These are phyloP conservation scores for Cheilosia vernalis DNA, from an alignment of 2,888 invertebrate species.

Conservation along the genomic window DNA sequence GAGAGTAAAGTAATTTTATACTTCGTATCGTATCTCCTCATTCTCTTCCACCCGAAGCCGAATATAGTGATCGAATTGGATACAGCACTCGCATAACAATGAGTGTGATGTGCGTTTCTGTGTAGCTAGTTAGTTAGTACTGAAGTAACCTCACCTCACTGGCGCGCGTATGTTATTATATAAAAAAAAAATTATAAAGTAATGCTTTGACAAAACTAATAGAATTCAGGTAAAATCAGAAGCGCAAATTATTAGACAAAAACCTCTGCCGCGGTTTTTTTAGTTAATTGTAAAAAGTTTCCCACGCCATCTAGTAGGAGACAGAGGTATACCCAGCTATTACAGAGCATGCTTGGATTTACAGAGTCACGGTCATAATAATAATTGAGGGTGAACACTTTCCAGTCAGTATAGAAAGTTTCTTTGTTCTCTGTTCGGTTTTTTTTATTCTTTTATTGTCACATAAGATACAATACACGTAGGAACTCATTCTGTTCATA, in stretches of 20 bases:
- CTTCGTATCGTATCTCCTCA: neutral
- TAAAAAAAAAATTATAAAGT: conserved; percentile 7
- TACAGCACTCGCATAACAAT: conserved; percentile 32
- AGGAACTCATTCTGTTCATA: too few relatives aligned
- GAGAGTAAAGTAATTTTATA: conserved; percentile 30
- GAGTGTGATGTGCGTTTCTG: conserved; percentile 9
- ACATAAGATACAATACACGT: too few relatives aligned
- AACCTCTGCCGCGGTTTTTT: neutral
- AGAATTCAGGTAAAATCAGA: conserved; percentile 1
- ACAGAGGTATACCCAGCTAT: too few relatives aligned
- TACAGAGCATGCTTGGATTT: too few relatives aligned
- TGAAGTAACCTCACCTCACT: conserved; percentile 5
- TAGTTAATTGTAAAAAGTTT: neutral
- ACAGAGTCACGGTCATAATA: too few relatives aligned
- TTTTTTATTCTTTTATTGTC: too few relatives aligned
- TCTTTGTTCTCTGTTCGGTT: too few relatives aligned
- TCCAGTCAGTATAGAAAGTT: too few relatives aligned
- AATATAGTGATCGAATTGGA: conserved; percentile 17
- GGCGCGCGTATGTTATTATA: neutral
- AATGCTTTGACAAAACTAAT: neutral
- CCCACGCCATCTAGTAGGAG: too few relatives aligned
- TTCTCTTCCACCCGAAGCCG: conserved; percentile 12
- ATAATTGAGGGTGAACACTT: too few relatives aligned
- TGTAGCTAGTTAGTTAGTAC: neutral
- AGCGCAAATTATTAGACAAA: neutral